Percentiles rank a stretch among this genome's conserved stretches.
Conservation (phyloP, 2,797 vertebrate species). For the Myripristis murdjan region DNA sequence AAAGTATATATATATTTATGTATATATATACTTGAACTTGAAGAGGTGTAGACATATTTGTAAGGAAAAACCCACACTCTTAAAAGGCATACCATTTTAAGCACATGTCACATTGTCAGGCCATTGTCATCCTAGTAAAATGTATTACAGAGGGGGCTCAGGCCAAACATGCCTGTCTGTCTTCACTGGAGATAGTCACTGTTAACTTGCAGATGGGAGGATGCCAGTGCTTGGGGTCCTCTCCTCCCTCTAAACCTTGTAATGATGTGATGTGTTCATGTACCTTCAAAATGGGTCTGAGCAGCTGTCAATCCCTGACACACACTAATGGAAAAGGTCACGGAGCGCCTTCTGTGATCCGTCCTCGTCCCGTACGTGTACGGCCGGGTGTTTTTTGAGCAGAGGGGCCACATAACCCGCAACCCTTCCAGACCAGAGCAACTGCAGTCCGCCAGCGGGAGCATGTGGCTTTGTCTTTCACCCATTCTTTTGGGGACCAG, state of each 20-base stretch:
- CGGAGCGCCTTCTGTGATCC: slow-evolving; percentile 49
- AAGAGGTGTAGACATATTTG: slow-evolving; percentile 30
- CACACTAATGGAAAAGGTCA: slow-evolving; percentile 79
- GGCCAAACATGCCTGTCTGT: slow-evolving; percentile 5
- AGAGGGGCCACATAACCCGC: slow-evolving; percentile 67
- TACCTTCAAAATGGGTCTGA: slow-evolving; percentile 69
- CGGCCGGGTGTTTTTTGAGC: slow-evolving; percentile 36
- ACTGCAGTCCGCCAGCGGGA: slow-evolving; percentile 82
- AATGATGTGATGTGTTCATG: slow-evolving; percentile 62
- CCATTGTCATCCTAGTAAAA: neutral
- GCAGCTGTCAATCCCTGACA: slow-evolving; percentile 78
- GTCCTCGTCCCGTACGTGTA: slow-evolving; percentile 58
- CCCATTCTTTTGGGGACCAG: slow-evolving; percentile 88
- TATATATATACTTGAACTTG: too few relatives aligned
- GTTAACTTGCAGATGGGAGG: slow-evolving; percentile 1
- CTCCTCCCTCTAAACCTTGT: slow-evolving; percentile 20
- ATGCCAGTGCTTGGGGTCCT: neutral
- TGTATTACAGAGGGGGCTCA: neutral
- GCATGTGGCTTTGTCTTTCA: slow-evolving; percentile 87
- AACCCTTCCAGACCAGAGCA: slow-evolving; percentile 80
- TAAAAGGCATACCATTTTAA: neutral
- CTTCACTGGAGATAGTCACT: slow-evolving; percentile 19
- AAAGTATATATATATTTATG: too few relatives aligned
- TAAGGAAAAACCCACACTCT: slow-evolving; percentile 3
- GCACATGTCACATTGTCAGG: neutral